These are phyloP conservation scores for Teinopalpus imperialis DNA, from an alignment of 2,888 invertebrate species.

Conservation along the genomic window DNA sequence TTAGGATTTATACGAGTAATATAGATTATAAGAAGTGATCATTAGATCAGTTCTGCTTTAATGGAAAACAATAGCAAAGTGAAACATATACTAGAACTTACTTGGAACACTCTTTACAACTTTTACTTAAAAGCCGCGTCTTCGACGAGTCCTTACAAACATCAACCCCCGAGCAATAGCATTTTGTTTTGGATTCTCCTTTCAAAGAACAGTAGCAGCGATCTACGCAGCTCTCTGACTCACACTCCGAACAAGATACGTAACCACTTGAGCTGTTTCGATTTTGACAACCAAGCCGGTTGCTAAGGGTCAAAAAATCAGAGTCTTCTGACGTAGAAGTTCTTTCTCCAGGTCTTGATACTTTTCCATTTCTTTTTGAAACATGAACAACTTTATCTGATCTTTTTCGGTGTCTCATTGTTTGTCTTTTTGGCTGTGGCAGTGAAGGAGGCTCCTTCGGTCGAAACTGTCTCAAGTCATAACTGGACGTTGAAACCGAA, in stretches of 20 bases:
- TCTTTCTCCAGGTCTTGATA: constrained; percentile 79
- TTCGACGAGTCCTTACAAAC: constrained; percentile 62
- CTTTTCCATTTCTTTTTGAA: constrained; percentile 67
- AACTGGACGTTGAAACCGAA: constrained; percentile 83
- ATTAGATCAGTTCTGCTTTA: no score
- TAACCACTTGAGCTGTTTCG: constrained; percentile 87
- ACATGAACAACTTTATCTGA: constrained; percentile 66
- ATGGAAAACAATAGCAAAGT: no score
- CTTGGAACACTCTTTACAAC: constrained; percentile 75
- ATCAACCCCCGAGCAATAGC: constrained; percentile 84
- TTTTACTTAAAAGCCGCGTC: constrained; percentile 54
- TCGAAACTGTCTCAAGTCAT: constrained; percentile 83
- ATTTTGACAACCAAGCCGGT: constrained; percentile 82
- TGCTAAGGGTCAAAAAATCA: constrained; percentile 80
- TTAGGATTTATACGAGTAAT: constrained; percentile 1
- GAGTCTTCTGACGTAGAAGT: constrained; percentile 85
- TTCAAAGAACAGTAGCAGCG: constrained; percentile 93
- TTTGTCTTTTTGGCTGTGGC: constrained; percentile 67
- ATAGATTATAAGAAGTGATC: no score
- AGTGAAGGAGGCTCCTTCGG: constrained; percentile 75
- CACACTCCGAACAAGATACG: constrained; percentile 94
- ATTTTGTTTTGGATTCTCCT: constrained; percentile 79
- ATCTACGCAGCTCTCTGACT: constrained; percentile 92
- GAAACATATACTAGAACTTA: constrained; percentile 50
- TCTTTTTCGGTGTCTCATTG: constrained; percentile 61